Conservation (phyloP, 2,113 vertebrate genomes). For the Prunella himalayana region DNA sequence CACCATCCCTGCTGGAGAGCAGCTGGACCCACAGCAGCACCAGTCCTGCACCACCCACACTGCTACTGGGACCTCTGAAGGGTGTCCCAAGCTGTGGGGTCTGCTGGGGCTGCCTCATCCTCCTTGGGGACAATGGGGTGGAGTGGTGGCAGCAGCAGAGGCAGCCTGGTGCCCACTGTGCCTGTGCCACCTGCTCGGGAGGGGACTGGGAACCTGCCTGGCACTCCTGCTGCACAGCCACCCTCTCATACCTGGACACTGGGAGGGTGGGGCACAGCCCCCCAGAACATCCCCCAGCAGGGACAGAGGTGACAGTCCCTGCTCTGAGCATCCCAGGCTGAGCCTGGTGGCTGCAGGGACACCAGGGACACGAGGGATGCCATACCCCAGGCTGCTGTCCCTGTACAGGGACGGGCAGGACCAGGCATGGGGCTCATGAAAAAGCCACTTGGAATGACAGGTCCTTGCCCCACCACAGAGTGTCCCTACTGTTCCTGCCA, state of each 20-base stretch:
- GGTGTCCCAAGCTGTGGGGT: neutral
- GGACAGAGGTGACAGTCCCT: neutral
- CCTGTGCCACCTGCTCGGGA: neutral
- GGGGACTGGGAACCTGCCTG: neutral
- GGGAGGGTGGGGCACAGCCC: neutral
- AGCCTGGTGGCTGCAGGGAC: neutral
- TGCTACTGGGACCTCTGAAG: neutral
- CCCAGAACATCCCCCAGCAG: neutral
- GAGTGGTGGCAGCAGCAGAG: neutral
- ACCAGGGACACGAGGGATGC: neutral
- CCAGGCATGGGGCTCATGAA: neutral
- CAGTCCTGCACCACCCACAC: rapidly evolving
- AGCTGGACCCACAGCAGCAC: neutral
- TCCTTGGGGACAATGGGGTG: neutral
- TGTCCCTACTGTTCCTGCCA: neutral
- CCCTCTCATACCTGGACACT: neutral
- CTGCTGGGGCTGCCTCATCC: neutral
- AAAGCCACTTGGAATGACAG: neutral
- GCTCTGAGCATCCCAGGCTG: neutral
- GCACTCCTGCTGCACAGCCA: neutral
- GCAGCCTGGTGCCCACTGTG: neutral
- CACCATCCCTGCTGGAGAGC: neutral
- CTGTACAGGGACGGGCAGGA: neutral
- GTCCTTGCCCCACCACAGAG: neutral
- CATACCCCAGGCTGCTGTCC: neutral